Evolutionary conservation across 2,797 vertebrate species (phyloP).

Genomic region (Austrolebias charrua): DNA sequence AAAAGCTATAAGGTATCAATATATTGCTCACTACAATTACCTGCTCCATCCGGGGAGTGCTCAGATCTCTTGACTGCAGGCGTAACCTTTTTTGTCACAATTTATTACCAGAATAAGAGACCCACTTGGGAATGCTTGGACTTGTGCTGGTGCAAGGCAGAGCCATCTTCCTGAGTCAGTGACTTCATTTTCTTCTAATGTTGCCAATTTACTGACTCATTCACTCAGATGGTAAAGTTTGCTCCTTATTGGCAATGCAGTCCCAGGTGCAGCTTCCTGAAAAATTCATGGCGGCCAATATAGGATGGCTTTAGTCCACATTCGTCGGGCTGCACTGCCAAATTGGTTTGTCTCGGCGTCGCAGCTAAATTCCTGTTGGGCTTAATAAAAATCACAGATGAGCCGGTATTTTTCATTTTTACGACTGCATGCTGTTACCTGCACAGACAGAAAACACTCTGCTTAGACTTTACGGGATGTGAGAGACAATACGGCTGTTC

Average conservation of each 20-base stretch:
- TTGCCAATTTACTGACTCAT: slow-evolving; percentile 42
- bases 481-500: slow-evolving; percentile 36
- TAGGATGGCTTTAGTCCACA: slow-evolving; percentile 17
- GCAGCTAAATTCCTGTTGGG: slow-evolving; percentile 38
- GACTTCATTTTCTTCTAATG: slow-evolving; percentile 47
- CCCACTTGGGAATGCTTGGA: slow-evolving; percentile 49
- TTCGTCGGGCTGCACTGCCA: slow-evolving; percentile 28
- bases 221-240: slow-evolving; percentile 34
- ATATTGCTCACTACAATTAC: slow-evolving; percentile 55
- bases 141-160: slow-evolving; percentile 19
- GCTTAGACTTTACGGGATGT: slow-evolving; percentile 44
- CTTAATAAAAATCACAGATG: slow-evolving; percentile 48
- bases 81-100: slow-evolving; percentile 50
- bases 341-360: slow-evolving; percentile 45
- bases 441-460: slow-evolving; percentile 40
- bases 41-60: slow-evolving; percentile 55
- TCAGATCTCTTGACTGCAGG: slow-evolving; percentile 55
- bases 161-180: slow-evolving; percentile 22
- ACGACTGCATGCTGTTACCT: slow-evolving; percentile 48
- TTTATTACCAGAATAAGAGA: slow-evolving; percentile 60
- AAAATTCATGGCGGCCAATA: slow-evolving; percentile 13
- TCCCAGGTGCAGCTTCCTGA: slow-evolving; percentile 21
- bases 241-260: slow-evolving; percentile 31
- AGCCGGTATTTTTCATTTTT: slow-evolving; percentile 45
- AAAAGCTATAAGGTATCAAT: slow-evolving; percentile 51